Conservation (phyloP, 2,113 vertebrate genomes). For the Andinoacara biseriatus region DNA sequence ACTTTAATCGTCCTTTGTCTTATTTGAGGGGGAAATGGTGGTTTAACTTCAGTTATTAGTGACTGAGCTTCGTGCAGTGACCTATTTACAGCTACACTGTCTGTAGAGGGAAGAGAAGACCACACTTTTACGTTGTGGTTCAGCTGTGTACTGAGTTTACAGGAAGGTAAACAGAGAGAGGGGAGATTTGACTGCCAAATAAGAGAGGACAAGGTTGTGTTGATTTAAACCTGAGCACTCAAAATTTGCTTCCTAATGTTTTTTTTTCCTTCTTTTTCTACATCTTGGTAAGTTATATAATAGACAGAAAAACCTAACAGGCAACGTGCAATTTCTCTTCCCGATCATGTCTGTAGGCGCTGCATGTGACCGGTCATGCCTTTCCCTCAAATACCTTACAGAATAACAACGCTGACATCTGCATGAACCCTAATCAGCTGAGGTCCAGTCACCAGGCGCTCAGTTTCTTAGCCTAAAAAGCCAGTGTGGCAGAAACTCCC, state of each 20-base stretch:
- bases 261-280: background rate
- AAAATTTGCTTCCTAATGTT: background rate
- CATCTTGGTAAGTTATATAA: background rate
- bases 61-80: background rate
- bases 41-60: background rate
- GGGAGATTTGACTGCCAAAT: conserved; percentile 44
- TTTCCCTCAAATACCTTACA: conserved; percentile 58
- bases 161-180: background rate
- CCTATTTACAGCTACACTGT: background rate
- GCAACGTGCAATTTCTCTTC: background rate
- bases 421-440: conserved; percentile 53
- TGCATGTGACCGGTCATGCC: conserved; percentile 77
- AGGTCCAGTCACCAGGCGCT: conserved; percentile 35
- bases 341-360: conserved; percentile 30
- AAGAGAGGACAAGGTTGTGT: background rate
- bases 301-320: background rate
- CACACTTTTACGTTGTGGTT: background rate
- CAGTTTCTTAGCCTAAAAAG: background rate
- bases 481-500: background rate
- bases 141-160: background rate
- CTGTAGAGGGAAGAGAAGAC: background rate
- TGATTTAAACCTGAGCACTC: background rate
- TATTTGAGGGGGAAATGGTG: background rate
- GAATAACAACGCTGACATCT: conserved; percentile 42
- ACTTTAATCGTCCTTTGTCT: rapidly evolving